Base-by-base conservation (phyloP, 2,113 vertebrate species). In the Ophiodon elongatus region DNA sequence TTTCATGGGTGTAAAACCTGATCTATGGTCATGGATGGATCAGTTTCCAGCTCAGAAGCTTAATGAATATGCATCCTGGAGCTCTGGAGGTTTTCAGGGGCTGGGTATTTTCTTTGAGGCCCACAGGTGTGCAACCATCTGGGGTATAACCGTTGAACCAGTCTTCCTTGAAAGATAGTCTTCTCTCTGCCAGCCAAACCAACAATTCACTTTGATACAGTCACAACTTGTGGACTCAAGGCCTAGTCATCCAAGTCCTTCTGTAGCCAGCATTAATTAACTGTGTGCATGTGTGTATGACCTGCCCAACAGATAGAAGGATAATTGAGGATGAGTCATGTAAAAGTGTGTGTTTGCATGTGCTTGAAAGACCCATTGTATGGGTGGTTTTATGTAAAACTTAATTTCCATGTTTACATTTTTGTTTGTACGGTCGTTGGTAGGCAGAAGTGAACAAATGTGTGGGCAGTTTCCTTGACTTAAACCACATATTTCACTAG, bases 121-220 rank as follows among this genome's bases (percentile, higher is more conserved):
- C 84, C 75, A 80, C 95, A 95, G 95, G 94, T 96, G 95, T 92
- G 87, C 75, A 85, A 84, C 93, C 94, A 92, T 91, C 94, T 94
- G 92, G 80, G 80, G 65, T 56, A 60, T 19, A 94, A 93, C 94
- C 86, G 95, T 94, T 92, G 89, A 93, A 94, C 80, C 78, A 79
- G 90, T 87, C 91, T 91, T 84, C 85, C 74, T 70, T 75, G 74
- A 83, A 88, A 84, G 72, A 79, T 11, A 72, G 76, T 82, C 90
- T 82, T 85, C 41, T 17, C 65, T 73, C 80, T 80, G 60, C 45
- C 76, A 91, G 66, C 66, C 52, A 83, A 89, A 84, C 87, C 90
- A 88, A 76, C 75, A 71, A 13, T 19, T 79, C 60, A 19, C 85
- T 83, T 85, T 86, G 82, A 92, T 90, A 80, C 64, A 43, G 6